A percentile compares a stretch with the other conserved stretches of the same genome.
Conservation (phyloP, 1,140 invertebrate species). For the Laodelphax striatellus region DNA sequence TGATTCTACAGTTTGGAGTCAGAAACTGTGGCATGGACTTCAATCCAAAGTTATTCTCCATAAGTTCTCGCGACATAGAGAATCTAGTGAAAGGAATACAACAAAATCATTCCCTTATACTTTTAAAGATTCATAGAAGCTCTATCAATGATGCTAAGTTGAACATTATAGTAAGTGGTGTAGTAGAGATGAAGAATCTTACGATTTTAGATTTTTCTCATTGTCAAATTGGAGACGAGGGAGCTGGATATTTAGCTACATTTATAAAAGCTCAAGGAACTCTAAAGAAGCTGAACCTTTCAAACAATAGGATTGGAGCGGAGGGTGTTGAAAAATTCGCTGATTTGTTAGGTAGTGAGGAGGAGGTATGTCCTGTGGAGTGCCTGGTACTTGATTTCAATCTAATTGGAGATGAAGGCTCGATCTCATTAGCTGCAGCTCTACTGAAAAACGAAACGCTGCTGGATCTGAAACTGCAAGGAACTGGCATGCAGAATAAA, state of each 20-base stretch:
- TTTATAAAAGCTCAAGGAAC: constrained; percentile 22
- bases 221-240: constrained; percentile 28
- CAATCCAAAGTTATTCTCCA: constrained; percentile 3
- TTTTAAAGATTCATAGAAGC: constrained; percentile 25
- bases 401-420: constrained; percentile 28
- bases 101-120: constrained; percentile 22
- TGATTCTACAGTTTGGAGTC: constrained; percentile 7
- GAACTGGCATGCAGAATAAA: constrained; percentile 25
- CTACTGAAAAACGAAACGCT: constrained; percentile 25
- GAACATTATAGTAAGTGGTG: constrained; percentile 24
- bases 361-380: constrained; percentile 20
- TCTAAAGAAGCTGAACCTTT: constrained; percentile 25
- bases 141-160: constrained; percentile 25
- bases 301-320: constrained; percentile 27
- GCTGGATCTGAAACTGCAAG: constrained; percentile 25
- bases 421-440: constrained; percentile 27
- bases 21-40: constrained; percentile 6
- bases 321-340: constrained; percentile 22
- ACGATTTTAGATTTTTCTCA: constrained; percentile 28
- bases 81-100: constrained; percentile 25
- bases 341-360: constrained; percentile 21
- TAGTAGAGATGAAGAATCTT: constrained; percentile 26
- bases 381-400: constrained; percentile 29
- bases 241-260: constrained; percentile 28
- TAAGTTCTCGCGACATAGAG: constrained; percentile 11